Evolutionary conservation across 2,113 vertebrate species (phyloP), one percentile per base, ranked within the genome.

Genomic region (Morone saxatilis): DNA sequence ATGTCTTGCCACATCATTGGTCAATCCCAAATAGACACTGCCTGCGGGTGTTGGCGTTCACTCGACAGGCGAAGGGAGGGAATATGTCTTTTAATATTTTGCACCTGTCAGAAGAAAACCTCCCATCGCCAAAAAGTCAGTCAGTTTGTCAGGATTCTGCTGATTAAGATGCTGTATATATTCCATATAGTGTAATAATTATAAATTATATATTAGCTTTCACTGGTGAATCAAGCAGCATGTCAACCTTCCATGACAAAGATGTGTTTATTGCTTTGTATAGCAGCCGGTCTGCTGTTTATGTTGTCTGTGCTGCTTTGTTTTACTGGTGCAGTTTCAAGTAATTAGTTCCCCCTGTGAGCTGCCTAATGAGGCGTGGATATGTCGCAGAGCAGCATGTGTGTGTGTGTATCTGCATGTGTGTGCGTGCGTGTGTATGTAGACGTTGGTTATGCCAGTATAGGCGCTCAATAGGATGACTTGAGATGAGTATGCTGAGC

Each of bases 331-430:
- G 91, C 89, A 90, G 89, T 91, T 93, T 92, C 82, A 83, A 86
- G 86, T 92, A 95, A 95, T 95, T 94, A 94, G 93, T 92, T 94
- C 90, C 89, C 87, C 90, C 90, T 81, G 90, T 90, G 94, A 93
- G 93, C 88, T 72, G 84, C 81, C 92, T 95, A 94, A 94, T 92
- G 93, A 94, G 91, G 93, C 81, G 78, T 86, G 88, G 59, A 81
- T 89, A 79, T 91, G 93, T 89, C 91, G 86, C 86, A 86, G 87
- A 88, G 90, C 84, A 77, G 86, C 76, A 41, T 53, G 86, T 82
- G 88, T 71, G 86, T 78, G 77, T 6, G 45, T 83, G 73, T 20
- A 4, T 71, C 36, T 81, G 80, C 60, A 56, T 81, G 69, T 22
- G 76, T 61, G 47, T 22, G 59, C 22, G 3, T 65, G 57, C 0